Evolutionary conservation across 2,797 vertebrate species (phyloP).

Genomic region (Lepidocolaptes lacrymiger): DNA sequence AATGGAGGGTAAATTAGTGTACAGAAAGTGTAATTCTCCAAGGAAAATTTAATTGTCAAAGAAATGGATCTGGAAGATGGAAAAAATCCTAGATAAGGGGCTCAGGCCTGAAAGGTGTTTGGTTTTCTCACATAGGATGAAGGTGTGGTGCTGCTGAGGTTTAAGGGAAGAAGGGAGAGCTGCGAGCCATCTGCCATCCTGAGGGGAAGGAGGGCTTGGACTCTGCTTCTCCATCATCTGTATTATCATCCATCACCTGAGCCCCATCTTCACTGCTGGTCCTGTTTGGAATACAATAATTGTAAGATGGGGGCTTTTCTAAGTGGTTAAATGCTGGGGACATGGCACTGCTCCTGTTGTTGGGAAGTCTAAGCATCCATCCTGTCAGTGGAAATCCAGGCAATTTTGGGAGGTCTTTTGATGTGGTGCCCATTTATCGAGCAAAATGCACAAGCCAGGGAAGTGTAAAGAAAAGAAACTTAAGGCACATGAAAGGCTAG

Average conservation of each 20-base stretch:
- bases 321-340: fast-evolving
- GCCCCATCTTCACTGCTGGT: background rate
- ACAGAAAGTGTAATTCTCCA: background rate
- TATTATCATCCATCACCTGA: background rate
- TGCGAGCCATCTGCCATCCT: background rate
- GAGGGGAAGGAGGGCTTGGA: background rate
- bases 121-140: background rate
- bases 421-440: background rate
- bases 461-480: background rate
- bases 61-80: background rate
- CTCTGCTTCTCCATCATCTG: background rate
- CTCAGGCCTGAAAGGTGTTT: background rate
- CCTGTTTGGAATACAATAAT: background rate
- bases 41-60: background rate
- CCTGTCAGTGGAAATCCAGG: background rate
- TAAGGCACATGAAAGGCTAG: background rate
- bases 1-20: background rate
- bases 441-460: background rate
- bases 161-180: background rate
- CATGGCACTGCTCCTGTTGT: fast-evolving
- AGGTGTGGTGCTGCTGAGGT: background rate
- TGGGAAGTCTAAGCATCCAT: background rate
- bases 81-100: background rate
- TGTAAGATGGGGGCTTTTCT: background rate
- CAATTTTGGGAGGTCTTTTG: background rate